Evolutionary conservation across 2,113 vertebrate genomes (phyloP).

Genomic region (Tragelaphus scriptus): DNA sequence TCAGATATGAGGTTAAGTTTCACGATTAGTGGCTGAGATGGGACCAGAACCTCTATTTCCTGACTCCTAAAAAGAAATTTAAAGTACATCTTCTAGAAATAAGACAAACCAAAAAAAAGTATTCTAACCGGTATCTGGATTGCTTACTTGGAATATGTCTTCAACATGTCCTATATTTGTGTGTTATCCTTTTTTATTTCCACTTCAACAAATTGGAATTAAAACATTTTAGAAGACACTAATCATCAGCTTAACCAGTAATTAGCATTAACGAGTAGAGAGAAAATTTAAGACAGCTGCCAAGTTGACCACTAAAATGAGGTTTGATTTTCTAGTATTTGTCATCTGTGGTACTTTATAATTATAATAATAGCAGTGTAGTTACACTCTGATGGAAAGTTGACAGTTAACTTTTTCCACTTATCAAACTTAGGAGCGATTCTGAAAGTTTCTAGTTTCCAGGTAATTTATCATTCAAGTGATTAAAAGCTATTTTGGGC

Average conservation of each 20-base stretch:
- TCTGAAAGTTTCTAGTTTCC: conserved; percentile 68
- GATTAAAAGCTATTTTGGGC: conserved; percentile 59
- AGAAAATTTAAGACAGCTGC: conserved; percentile 63
- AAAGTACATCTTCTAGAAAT: background rate
- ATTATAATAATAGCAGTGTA: conserved; percentile 65
- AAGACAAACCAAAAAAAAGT: background rate
- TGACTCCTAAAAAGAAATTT: background rate
- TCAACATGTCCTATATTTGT: conserved; percentile 57
- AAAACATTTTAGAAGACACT: conserved; percentile 55
- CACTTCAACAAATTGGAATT: conserved; percentile 53
- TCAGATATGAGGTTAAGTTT: background rate
- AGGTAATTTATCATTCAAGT: conserved; percentile 56
- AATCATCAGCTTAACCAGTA: conserved; percentile 43
- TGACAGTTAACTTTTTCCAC: conserved; percentile 69
- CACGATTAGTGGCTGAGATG: background rate
- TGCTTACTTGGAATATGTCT: background rate
- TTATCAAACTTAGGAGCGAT: conserved; percentile 53
- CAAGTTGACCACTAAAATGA: conserved; percentile 57
- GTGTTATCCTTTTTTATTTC: conserved; percentile 64
- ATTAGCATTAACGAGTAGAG: conserved; percentile 55
- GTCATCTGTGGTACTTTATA: conserved; percentile 51
- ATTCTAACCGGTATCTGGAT: background rate
- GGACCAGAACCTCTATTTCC: background rate
- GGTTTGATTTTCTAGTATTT: conserved; percentile 61
- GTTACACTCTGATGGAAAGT: conserved; percentile 67